A percentile compares a stretch with the other conserved stretches of the same genome.
Conservation (phyloP, 2,113 vertebrate genomes). For the Protobothrops mucrosquamatus region DNA sequence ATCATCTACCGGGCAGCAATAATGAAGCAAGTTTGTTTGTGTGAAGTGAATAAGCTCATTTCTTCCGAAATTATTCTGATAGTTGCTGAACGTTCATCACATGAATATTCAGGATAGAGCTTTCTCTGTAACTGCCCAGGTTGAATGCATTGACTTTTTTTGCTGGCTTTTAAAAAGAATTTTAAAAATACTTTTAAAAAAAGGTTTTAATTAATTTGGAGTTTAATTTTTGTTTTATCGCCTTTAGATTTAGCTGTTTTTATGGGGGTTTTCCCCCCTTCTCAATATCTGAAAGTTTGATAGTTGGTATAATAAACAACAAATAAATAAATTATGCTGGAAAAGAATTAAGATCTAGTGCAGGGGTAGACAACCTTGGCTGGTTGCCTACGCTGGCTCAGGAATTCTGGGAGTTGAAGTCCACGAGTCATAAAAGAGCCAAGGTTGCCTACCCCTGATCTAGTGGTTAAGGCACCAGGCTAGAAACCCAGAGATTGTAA, state of each 20-base stretch:
- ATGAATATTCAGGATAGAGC: background rate
- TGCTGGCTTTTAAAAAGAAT: background rate
- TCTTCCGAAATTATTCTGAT: background rate
- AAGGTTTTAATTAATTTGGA: background rate
- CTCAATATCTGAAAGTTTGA: background rate
- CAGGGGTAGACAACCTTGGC: no score
- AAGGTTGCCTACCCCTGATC: no score
- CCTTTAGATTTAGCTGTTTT: background rate
- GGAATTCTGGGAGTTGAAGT: no score
- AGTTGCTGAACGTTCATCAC: background rate
- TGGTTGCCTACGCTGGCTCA: no score
- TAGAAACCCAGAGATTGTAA: background rate
- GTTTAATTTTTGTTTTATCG: background rate
- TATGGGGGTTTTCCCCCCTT: background rate
- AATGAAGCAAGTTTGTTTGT: background rate
- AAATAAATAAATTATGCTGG: background rate
- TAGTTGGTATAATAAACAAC: background rate
- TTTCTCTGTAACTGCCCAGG: background rate
- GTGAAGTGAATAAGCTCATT: background rate
- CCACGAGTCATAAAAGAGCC: no score
- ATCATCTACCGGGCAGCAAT: background rate
- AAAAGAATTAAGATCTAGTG: background rate
- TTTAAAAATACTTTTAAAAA: background rate
- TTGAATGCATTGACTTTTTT: background rate
- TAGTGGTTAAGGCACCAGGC: background rate